Evolutionary conservation across 1,140 invertebrate genomes (phyloP).

Genomic region (Hycleus phaleratus): DNA sequence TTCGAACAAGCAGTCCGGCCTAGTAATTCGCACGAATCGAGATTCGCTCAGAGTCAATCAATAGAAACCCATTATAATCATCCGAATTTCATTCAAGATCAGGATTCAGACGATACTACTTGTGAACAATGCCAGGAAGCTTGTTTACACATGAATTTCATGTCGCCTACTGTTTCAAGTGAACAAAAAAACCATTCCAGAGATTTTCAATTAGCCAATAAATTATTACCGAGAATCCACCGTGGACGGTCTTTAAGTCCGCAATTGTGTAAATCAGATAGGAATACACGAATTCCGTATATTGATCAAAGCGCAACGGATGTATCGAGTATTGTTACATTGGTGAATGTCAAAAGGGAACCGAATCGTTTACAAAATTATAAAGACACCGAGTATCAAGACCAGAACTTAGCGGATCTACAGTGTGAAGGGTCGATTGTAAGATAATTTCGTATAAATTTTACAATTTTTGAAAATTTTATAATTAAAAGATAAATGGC

Average conservation of each 20-base stretch:
- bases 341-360: neutral
- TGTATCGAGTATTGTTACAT: conserved; percentile 1
- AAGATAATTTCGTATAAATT: too few species aligned
- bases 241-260: conserved; percentile 28
- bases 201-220: conserved; percentile 24
- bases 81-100: conserved; percentile 15
- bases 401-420: too few species aligned
- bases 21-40: too few species aligned
- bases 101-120: neutral
- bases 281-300: conserved; percentile 16
- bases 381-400: too few species aligned
- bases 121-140: too few species aligned
- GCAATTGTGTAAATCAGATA: neutral
- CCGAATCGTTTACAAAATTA: neutral
- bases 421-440: too few species aligned
- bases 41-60: too few species aligned
- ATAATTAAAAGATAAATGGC: too few species aligned
- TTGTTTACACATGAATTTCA: conserved; percentile 15
- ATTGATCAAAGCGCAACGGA: conserved; percentile 17
- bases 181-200: conserved; percentile 31
- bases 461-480: too few species aligned
- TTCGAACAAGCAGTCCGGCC: too few species aligned
- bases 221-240: conserved; percentile 26
- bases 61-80: neutral
- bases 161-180: conserved; percentile 34